phyloP scores from a whole-genome alignment of 2,888 invertebrate species.

The Hydriomena furcata region DNA sequence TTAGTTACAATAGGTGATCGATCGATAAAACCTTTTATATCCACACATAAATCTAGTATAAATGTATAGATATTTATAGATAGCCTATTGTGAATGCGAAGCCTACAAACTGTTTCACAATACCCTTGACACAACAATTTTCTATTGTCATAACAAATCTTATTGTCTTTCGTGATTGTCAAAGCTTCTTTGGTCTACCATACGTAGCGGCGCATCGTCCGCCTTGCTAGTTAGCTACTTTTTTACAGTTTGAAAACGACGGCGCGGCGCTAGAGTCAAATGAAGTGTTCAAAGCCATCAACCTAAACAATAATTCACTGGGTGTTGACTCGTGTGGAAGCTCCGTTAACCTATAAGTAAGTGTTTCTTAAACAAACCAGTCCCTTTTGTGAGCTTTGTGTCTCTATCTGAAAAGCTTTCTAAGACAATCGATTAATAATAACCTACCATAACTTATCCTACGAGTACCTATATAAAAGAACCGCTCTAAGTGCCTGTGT shows the following conservation, averaged over 20 bases:
- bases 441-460: slow-evolving; percentile 34
- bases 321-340: slow-evolving; percentile 1
- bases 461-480: slow-evolving; percentile 11
- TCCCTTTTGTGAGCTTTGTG: slow-evolving; percentile 27
- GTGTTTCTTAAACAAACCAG: slow-evolving; percentile 29
- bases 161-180: slow-evolving; percentile 31
- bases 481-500: slow-evolving; percentile 13
- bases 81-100: slow-evolving; percentile 7
- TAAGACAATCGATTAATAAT: slow-evolving; percentile 33
- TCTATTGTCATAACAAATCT: too few relatives aligned
- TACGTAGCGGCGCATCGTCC: neutral
- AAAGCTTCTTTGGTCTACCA: slow-evolving; percentile 8
- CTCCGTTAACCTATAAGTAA: slow-evolving; percentile 18
- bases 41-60: neutral
- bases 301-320: neutral
- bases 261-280: too few relatives aligned
- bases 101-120: slow-evolving; percentile 15
- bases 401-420: slow-evolving; percentile 29
- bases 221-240: too few relatives aligned
- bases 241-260: too few relatives aligned
- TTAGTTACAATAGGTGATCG: neutral
- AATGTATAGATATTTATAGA: slow-evolving; percentile 5
- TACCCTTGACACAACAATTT: slow-evolving; percentile 19
- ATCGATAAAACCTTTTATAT: neutral
- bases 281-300: too few relatives aligned